phyloP scores from a whole-genome alignment of 2,113 vertebrate genomes.

The Festucalex cinctus region DNA sequence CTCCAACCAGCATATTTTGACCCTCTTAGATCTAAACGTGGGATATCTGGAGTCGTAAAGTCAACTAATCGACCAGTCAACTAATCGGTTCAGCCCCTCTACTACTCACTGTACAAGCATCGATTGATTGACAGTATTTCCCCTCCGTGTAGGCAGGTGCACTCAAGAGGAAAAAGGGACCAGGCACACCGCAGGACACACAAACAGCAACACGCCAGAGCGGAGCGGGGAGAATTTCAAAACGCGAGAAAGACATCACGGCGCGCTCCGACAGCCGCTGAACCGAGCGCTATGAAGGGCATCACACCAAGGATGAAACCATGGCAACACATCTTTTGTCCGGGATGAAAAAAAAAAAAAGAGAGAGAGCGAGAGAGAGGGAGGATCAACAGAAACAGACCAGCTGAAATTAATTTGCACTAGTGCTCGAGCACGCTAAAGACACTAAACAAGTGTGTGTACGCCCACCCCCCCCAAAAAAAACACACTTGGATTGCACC shows the following conservation, averaged over 20 bases:
- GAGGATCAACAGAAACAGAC: constrained; percentile 51
- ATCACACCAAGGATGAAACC: constrained; percentile 65
- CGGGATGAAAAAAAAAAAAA: constrained; percentile 44
- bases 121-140: constrained; percentile 17
- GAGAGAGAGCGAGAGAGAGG: constrained; percentile 19
- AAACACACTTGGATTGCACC: constrained; percentile 49
- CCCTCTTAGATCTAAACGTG: too few species aligned
- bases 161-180: constrained; percentile 50
- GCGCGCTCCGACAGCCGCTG: constrained; percentile 43
- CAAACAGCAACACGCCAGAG: constrained; percentile 16
- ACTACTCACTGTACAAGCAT: not conserved
- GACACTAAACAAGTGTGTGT: constrained; percentile 46
- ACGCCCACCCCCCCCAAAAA: constrained; percentile 54
- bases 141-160: constrained; percentile 50
- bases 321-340: constrained; percentile 65
- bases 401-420: constrained; percentile 73
- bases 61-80: not conserved
- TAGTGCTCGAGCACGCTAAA: constrained; percentile 73
- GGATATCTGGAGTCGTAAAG: not conserved
- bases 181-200: constrained; percentile 49
- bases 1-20: too few species aligned
- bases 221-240: constrained; percentile 27
- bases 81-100: not conserved
- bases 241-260: constrained; percentile 43
- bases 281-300: constrained; percentile 55